Evolutionary conservation across 2,113 vertebrate species (phyloP), one percentile per base, ranked within the genome.

Genomic region (Laticauda laticaudata): DNA sequence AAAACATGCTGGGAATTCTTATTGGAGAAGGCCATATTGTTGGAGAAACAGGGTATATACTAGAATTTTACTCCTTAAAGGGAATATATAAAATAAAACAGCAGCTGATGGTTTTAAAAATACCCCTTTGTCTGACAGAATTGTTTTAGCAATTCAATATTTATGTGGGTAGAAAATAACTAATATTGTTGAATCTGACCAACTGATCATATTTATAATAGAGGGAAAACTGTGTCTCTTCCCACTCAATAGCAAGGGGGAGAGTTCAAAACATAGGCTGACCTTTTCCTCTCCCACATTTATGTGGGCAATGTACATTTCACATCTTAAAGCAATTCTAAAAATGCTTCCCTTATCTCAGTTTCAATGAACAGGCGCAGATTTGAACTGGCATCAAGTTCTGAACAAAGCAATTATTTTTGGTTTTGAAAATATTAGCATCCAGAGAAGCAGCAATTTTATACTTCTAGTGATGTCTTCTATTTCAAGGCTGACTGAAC

Each of bases 321-420:
- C 64, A 43, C 2, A 69, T 54, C 0, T 90, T 23, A 95, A 91
- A 39, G n/a, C 54, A 89, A 0, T 29, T 81, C 48, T 59, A 23
- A 91, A 92, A 93, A 93, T 88, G 61, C 0, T 45, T 54, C 26
- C 39, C 45, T 34, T 39, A 91, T 5, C 81, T 51, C 3, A 93
- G 51, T n/a, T 54, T 7, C 1, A 51, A 29, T 45, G 45, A 94
- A 55, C 34, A 48, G 45, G 81, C 0, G 59, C 61, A 7, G 5
- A 39, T 55, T 26, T 1, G 0, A 57, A 14, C 23, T 85, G 2
- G 0, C 59, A 55, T 14, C 1, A 10, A 55, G 21, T 18, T 85
- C 29, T 34, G 5, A 3, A 3, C 6, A 12, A 0, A 0, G 81
- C 3, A 23, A 11, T 3, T 21, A 56, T 54, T 89, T 91, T 88